These are phyloP conservation scores for Salticus scenicus DNA, from an alignment of 2,888 invertebrate species.

Conservation along the genomic window DNA sequence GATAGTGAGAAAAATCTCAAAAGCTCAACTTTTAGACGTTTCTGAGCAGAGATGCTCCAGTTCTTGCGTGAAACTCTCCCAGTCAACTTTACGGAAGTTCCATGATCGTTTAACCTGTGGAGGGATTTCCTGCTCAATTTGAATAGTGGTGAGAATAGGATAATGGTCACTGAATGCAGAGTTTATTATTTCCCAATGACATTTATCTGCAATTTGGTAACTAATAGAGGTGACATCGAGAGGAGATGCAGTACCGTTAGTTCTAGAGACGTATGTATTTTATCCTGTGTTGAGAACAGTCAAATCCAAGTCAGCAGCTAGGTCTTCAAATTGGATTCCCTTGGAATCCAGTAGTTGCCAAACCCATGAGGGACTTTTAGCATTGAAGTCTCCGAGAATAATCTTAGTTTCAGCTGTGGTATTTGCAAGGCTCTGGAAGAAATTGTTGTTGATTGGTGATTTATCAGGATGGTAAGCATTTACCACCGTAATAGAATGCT, in stretches of 20 bases:
- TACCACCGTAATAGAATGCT: not conserved
- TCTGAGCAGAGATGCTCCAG: no score
- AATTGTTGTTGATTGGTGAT: not conserved
- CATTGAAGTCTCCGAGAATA: not conserved
- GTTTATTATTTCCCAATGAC: not conserved
- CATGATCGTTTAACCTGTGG: constrained; percentile 16
- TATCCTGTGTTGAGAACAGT: constrained; percentile 13
- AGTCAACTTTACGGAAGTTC: constrained; percentile 35
- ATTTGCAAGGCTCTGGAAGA: not conserved
- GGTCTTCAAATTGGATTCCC: not conserved
- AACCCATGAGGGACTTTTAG: constrained; percentile 8
- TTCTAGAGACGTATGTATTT: constrained; percentile 16
- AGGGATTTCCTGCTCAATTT: not conserved
- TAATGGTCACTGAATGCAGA: constrained; percentile 33
- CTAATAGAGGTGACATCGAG: constrained; percentile 21
- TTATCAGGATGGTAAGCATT: constrained; percentile 1
- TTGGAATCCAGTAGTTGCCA: not conserved
- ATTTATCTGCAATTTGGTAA: not conserved
- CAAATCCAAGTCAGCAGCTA: not conserved
- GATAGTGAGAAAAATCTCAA: no score
- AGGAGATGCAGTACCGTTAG: constrained; percentile 9
- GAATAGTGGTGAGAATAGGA: constrained; percentile 15
- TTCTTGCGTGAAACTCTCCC: constrained; percentile 9
- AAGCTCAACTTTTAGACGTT: no score
- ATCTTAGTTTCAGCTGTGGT: not conserved